phyloP scores from a whole-genome alignment of 1,140 invertebrate species.

The Linepithema humile region DNA sequence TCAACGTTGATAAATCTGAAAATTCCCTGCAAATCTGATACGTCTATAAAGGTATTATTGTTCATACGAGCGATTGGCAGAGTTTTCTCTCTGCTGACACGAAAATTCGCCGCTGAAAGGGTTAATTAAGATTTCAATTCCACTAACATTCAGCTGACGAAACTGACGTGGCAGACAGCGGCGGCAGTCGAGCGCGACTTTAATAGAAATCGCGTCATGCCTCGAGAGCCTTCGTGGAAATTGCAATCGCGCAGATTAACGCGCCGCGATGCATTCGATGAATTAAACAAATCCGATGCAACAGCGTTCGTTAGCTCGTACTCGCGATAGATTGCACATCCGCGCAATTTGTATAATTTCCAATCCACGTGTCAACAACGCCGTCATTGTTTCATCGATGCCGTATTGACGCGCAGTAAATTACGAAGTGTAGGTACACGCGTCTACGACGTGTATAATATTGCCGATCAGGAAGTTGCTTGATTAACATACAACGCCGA shows the following conservation, averaged over 20 bases:
- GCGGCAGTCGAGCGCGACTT: neutral
- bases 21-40: neutral
- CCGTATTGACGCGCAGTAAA: slow-evolving; percentile 19
- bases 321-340: neutral
- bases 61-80: neutral
- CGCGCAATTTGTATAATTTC: neutral
- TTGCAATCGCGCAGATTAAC: neutral
- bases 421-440: neutral
- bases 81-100: neutral
- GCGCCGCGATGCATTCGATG: neutral
- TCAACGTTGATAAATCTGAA: neutral
- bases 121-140: neutral
- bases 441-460: slow-evolving; percentile 12
- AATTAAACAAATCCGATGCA: slow-evolving; percentile 15
- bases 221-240: neutral
- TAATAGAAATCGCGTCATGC: slow-evolving; percentile 5
- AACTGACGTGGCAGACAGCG: neutral
- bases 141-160: neutral
- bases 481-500: slow-evolving; percentile 21
- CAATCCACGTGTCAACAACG: neutral
- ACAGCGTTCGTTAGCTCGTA: neutral
- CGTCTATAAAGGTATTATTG: neutral
- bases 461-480: neutral
- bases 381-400: slow-evolving; percentile 11
- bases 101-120: neutral